phyloP scores from a whole-genome alignment of 2,888 invertebrate genomes.

The Perithous albicinctus region DNA sequence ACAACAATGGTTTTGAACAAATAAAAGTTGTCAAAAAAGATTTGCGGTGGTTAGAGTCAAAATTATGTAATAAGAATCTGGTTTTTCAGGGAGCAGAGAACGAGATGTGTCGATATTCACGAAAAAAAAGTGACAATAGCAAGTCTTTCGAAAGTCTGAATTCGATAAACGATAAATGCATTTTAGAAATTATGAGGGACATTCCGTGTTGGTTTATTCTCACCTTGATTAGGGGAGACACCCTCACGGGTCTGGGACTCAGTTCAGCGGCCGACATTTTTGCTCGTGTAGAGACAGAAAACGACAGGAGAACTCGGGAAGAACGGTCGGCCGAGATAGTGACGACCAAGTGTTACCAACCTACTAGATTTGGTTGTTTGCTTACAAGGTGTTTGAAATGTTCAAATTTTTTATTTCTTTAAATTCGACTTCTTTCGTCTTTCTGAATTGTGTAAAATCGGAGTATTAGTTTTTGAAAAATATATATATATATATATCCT shows the following conservation, averaged over 20 bases:
- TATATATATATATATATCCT: no score
- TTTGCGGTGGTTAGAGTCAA: slow-evolving; percentile 11
- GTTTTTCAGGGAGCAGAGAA: slow-evolving; percentile 13
- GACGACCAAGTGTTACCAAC: not conserved
- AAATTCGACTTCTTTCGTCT: no score
- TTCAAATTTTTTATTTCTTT: no score
- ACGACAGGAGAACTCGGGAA: slow-evolving; percentile 36
- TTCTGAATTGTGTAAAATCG: no score
- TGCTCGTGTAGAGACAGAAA: slow-evolving; percentile 51
- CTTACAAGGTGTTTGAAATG: no score
- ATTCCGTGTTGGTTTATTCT: slow-evolving; percentile 72
- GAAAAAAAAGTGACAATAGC: slow-evolving; percentile 37
- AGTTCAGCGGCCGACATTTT: slow-evolving; percentile 82
- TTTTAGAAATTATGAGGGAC: not conserved
- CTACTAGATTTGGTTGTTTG: no score
- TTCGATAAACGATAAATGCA: not conserved
- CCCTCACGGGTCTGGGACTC: slow-evolving; percentile 88
- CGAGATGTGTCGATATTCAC: slow-evolving; percentile 1
- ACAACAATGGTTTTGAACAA: not conserved
- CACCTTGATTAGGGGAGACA: slow-evolving; percentile 93
- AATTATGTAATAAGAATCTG: slow-evolving; percentile 68
- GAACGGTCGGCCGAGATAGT: slow-evolving; percentile 3
- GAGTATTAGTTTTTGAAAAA: no score
- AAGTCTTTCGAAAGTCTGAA: not conserved
- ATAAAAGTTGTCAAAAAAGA: not conserved